phyloP scores from a whole-genome alignment of 2,888 invertebrate genomes.

The Pseudococcus viburni region DNA sequence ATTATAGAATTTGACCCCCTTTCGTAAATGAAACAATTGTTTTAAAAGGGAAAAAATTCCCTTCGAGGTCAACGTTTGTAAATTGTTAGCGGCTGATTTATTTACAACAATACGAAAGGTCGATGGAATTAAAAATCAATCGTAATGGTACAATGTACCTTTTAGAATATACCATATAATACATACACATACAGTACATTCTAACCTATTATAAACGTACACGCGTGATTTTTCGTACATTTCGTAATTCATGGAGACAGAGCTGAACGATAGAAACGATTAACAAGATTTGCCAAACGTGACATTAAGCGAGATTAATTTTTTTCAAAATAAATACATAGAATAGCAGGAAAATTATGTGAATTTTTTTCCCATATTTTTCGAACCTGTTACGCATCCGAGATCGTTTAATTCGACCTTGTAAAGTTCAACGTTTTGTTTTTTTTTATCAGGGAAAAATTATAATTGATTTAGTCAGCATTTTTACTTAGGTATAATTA shows the following conservation, averaged over 20 bases:
- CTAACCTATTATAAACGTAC: neutral
- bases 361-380: neutral
- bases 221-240: constrained; percentile 18
- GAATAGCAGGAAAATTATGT: neutral
- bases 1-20: neutral
- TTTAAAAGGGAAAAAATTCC: neutral
- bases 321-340: neutral
- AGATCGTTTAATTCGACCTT: neutral
- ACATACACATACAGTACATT: neutral
- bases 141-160: constrained; percentile 27
- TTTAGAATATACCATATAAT: neutral
- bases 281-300: neutral
- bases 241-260: neutral
- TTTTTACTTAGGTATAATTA: constrained; percentile 4
- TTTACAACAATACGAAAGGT: neutral
- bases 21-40: neutral
- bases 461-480: neutral
- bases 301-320: neutral
- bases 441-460: neutral
- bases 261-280: neutral
- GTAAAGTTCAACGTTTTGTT: neutral
- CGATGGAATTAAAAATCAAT: constrained; percentile 5
- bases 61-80: neutral
- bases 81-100: constrained; percentile 3
- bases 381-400: neutral